Base-by-base conservation (phyloP, 2,888 invertebrate genomes). In the Antheraea assamensis region DNA sequence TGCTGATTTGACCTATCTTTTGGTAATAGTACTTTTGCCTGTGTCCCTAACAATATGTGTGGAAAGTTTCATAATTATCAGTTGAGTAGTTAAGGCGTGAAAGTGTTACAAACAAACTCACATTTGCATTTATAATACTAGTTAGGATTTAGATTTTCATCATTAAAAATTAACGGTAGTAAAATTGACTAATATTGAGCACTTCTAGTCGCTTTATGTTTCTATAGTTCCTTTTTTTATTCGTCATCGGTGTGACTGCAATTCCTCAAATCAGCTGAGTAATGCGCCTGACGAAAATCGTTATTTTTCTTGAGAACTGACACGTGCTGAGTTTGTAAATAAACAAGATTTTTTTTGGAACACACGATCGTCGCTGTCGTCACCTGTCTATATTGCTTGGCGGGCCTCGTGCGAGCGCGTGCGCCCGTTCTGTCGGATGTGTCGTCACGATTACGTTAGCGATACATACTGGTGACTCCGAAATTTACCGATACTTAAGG, bases 371-470 rank as follows among this genome's bases (percentile, higher is more conserved):
- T 35, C 35, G 35, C 73, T 58, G 73, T 73, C 70, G 70, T 55
- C 55, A 73, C 70, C 73, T 70, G 73, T 73, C 55, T 47, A 73
- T 73, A 55, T 47, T n/a, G n/a, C 35, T 68, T 35, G 68, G 1
- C 35, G 35, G 35, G 68, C n/a, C 5, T n/a, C 35, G 68, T 68
- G 68, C 35, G 21, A 4, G 86, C 86, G 89, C 83, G 78, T 78
- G 81, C 82, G 85, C 87, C 73, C 74, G 80, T 78, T 85, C 72
- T 70, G 75, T 75, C 80, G 86, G 87, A 88, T 82, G 80, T 89
- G 88, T 88, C 87, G 87, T 88, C 79, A 74, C 75, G 80, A 79
- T 81, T 81, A 82, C 78, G 79, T 81, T 83, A 87, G 83, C 87
- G 84, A 84, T 83, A 80, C 71, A 70, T 72, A 75, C 73, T 21